Evolutionary conservation across 2,888 invertebrate species (phyloP).

Genomic region (Lomographa bimaculata): DNA sequence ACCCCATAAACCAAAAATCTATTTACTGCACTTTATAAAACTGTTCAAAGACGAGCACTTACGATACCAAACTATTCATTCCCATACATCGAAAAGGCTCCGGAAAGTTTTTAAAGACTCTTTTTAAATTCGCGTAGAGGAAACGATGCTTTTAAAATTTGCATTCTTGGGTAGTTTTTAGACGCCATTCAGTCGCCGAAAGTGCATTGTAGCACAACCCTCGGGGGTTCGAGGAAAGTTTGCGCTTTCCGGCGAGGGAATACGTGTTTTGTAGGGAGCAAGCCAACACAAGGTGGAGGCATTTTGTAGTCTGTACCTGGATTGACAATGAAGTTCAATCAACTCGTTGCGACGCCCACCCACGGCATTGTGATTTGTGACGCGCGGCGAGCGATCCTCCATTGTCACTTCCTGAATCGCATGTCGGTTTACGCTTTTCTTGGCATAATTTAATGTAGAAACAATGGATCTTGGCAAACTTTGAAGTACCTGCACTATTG

Average conservation of each 20-base stretch:
- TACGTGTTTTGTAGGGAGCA: conserved; percentile 42
- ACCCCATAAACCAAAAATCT: conserved; percentile 24
- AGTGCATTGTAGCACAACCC: conserved; percentile 47
- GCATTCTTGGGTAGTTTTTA: conserved; percentile 49
- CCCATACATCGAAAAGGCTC: conserved; percentile 39
- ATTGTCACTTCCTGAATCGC: conserved; percentile 64
- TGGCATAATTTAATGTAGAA: conserved; percentile 16
- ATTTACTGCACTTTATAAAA: conserved; percentile 26
- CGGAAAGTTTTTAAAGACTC: conserved; percentile 44
- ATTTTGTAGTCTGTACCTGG: conserved; percentile 60
- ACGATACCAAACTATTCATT: conserved; percentile 42
- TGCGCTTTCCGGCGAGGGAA: conserved; percentile 44
- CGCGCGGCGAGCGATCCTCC: conserved; percentile 54
- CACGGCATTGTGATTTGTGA: conserved; percentile 71
- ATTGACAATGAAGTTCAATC: conserved; percentile 76
- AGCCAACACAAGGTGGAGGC: conserved; percentile 40
- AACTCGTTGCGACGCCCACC: conserved; percentile 73
- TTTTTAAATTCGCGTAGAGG: conserved; percentile 46
- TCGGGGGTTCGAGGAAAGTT: conserved; percentile 40
- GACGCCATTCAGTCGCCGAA: conserved; percentile 51
- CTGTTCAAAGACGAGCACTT: conserved; percentile 31
- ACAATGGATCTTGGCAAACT: conserved; percentile 13
- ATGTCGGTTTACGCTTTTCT: conserved; percentile 23
- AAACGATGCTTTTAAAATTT: conserved; percentile 52
- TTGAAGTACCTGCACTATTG: too few species aligned